phyloP scores from a whole-genome alignment of 2,888 invertebrate species.

The Glaucopsyche alexis region DNA sequence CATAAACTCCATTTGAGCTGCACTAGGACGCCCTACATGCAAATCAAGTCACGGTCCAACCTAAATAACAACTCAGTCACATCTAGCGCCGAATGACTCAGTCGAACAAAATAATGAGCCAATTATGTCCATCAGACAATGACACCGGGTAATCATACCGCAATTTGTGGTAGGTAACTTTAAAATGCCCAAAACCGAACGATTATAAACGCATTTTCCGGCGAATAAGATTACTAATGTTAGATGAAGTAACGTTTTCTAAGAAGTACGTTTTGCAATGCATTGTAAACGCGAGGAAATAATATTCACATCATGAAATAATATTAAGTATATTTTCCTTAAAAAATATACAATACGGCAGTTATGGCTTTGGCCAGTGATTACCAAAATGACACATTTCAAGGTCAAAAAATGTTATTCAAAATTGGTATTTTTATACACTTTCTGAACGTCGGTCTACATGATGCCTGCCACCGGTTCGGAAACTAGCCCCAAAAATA shows the following conservation, averaged over 20 bases:
- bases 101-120: constrained; percentile 55
- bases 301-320: neutral
- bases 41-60: constrained; percentile 73
- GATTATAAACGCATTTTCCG: constrained; percentile 74
- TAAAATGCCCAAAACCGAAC: constrained; percentile 53
- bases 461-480: too few relatives aligned
- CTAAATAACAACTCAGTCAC: constrained; percentile 63
- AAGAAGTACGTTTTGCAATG: constrained; percentile 24
- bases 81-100: constrained; percentile 57
- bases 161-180: constrained; percentile 51
- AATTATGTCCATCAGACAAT: constrained; percentile 64
- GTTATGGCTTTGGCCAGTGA: neutral
- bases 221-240: constrained; percentile 42
- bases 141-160: constrained; percentile 60
- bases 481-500: too few relatives aligned
- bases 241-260: constrained; percentile 20
- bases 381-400: neutral
- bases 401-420: too few relatives aligned
- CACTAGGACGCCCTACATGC: constrained; percentile 64
- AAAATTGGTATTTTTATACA: too few relatives aligned
- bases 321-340: neutral
- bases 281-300: constrained; percentile 1
- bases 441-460: too few relatives aligned
- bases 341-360: neutral
- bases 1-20: constrained; percentile 56